Conservation (phyloP, 2,888 invertebrate species). For the Zelleria hepariella region DNA sequence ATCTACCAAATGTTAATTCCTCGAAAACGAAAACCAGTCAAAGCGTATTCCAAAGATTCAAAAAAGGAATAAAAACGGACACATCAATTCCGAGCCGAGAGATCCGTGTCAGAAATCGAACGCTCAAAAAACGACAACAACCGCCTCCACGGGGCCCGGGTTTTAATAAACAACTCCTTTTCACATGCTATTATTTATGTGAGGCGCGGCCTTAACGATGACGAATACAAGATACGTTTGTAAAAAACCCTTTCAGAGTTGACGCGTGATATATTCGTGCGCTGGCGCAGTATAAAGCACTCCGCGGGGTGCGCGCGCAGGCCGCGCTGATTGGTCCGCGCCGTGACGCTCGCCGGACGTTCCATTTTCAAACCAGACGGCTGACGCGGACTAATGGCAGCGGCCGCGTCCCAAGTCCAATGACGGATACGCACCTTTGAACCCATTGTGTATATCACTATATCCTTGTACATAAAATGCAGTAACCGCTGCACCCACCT, state of each 20-base stretch:
- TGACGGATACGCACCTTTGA: conserved; percentile 65
- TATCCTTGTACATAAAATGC: not conserved
- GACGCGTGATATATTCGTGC: conserved; percentile 65
- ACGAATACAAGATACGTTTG: conserved; percentile 67
- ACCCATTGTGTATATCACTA: conserved; percentile 40
- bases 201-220: conserved; percentile 55
- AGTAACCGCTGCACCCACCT: not conserved
- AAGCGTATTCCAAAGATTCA: not conserved
- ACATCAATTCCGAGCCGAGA: conserved; percentile 1
- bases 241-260: conserved; percentile 55
- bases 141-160: not conserved
- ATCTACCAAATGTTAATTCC: too few species aligned
- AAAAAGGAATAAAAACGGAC: not conserved
- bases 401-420: conserved; percentile 53
- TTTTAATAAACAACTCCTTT: conserved; percentile 30
- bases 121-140: not conserved
- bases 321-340: conserved; percentile 51
- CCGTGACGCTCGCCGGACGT: conserved; percentile 51
- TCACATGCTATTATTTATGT: conserved; percentile 58
- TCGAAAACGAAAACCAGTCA: not conserved
- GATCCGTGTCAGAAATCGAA: conserved; percentile 4
- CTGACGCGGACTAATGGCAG: conserved; percentile 58
- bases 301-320: conserved; percentile 61
- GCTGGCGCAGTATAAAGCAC: conserved; percentile 59
- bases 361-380: conserved; percentile 33